Evolutionary conservation across 2,888 invertebrate species (phyloP).

Genomic region (Sussaba pulchella): DNA sequence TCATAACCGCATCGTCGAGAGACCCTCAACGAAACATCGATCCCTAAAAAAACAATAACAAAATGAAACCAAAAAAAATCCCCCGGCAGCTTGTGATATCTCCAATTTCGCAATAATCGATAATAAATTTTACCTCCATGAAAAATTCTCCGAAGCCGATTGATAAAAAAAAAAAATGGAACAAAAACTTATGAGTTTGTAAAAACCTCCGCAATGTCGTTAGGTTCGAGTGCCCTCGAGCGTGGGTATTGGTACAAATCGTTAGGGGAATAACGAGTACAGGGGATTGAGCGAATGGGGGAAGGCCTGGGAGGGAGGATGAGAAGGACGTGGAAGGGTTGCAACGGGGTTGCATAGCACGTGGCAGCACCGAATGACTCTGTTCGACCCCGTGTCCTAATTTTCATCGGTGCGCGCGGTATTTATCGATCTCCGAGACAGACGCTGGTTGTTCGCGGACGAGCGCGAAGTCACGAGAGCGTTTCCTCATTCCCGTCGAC

Average conservation of each 20-base stretch:
- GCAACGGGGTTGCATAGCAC: background rate
- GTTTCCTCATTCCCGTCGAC: slow-evolving; percentile 18
- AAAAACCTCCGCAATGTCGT: no score
- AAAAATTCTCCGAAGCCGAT: no score
- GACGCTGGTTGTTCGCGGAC: slow-evolving; percentile 32
- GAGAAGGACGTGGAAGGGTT: no score
- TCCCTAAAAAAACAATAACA: no score
- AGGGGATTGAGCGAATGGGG: slow-evolving; percentile 37
- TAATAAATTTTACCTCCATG: no score
- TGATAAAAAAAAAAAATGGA: no score
- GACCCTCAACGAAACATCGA: no score
- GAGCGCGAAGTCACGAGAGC: slow-evolving; percentile 54
- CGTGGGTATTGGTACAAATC: background rate
- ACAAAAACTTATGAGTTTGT: no score
- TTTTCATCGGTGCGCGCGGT: slow-evolving; percentile 42
- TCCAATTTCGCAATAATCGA: no score
- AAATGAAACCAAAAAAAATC: no score
- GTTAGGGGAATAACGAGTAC: slow-evolving; percentile 24
- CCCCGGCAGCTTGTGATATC: no score
- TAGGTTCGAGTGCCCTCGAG: background rate
- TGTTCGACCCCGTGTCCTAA: slow-evolving; percentile 56
- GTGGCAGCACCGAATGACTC: slow-evolving; percentile 29
- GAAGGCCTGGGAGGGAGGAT: background rate
- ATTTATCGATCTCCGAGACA: slow-evolving; percentile 51
- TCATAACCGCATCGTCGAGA: no score